Conservation (phyloP, 2,113 vertebrate genomes). For the Nyctibius bracteatus region DNA sequence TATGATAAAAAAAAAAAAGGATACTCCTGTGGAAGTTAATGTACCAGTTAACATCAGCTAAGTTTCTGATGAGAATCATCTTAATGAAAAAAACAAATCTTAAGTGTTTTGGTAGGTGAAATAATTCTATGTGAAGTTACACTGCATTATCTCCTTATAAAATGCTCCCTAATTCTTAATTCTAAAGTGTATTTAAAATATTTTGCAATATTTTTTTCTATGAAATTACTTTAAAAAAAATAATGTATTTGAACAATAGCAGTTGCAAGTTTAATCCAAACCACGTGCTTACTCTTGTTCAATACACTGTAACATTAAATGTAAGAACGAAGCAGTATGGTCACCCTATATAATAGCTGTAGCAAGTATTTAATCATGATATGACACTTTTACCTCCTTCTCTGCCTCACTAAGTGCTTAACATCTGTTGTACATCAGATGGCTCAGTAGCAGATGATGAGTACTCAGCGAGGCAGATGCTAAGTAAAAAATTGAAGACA, state of each 20-base stretch:
- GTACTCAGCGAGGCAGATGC: conserved; percentile 49
- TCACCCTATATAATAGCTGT: not conserved
- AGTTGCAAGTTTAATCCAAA: not conserved
- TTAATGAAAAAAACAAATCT: not conserved
- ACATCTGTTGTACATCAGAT: conserved; percentile 64
- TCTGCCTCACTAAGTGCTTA: conserved; percentile 52
- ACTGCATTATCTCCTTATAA: not conserved
- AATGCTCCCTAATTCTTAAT: not conserved
- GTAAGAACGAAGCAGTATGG: conserved; percentile 10
- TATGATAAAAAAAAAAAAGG: not conserved
- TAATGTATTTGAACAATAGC: not conserved
- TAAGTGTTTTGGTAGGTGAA: not conserved
- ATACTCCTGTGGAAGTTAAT: not conserved
- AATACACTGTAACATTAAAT: not conserved
- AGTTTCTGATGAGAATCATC: not conserved
- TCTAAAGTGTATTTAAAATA: not conserved
- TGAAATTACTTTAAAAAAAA: not conserved
- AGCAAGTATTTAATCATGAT: conserved; percentile 46
- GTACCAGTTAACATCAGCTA: not conserved
- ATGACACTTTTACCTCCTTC: conserved; percentile 50
- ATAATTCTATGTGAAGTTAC: not conserved
- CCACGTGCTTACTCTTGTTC: not conserved
- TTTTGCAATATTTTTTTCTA: not conserved
- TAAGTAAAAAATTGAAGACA: conserved; percentile 42
- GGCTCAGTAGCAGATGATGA: conserved; percentile 55